Evolutionary conservation across 2,797 vertebrate species (phyloP).

Genomic region (Semotilus atromaculatus): DNA sequence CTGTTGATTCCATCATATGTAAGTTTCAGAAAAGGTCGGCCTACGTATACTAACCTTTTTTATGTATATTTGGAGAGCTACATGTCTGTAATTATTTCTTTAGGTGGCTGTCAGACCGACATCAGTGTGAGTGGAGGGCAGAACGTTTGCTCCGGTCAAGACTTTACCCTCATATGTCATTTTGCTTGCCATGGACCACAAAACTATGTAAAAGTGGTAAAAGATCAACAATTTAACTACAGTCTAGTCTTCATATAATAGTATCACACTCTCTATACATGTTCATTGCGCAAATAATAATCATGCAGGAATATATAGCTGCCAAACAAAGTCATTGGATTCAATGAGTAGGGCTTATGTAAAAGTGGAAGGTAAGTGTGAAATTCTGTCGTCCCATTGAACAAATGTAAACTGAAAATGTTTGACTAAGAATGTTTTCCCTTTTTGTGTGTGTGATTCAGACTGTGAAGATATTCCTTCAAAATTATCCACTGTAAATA

Average conservation of each 20-base stretch:
- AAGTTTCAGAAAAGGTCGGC: constrained; percentile 2
- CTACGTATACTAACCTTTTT: background rate
- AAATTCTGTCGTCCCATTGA: background rate
- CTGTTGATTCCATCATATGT: constrained; percentile 23
- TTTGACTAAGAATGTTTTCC: background rate
- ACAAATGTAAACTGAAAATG: background rate
- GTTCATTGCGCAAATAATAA: constrained; percentile 1
- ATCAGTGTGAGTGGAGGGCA: background rate
- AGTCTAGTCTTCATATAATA: background rate
- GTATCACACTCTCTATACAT: constrained; percentile 3
- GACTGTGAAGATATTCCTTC: constrained; percentile 10
- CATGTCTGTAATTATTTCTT: constrained; percentile 14
- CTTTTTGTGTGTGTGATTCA: background rate
- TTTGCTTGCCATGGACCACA: background rate
- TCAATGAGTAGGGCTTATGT: background rate
- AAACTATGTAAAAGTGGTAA: constrained; percentile 36
- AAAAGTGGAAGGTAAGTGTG: background rate
- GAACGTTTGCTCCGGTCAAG: constrained; percentile 23
- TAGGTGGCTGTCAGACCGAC: constrained; percentile 34
- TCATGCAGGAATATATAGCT: constrained; percentile 49
- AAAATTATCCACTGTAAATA: constrained; percentile 8
- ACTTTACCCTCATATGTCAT: constrained; percentile 27
- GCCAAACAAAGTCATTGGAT: background rate
- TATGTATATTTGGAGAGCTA: background rate
- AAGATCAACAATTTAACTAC: background rate